Evolutionary conservation across 2,888 invertebrate genomes (phyloP), one percentile per base, ranked within the genome.

Genomic region (Pardosa pseudoannulata): DNA sequence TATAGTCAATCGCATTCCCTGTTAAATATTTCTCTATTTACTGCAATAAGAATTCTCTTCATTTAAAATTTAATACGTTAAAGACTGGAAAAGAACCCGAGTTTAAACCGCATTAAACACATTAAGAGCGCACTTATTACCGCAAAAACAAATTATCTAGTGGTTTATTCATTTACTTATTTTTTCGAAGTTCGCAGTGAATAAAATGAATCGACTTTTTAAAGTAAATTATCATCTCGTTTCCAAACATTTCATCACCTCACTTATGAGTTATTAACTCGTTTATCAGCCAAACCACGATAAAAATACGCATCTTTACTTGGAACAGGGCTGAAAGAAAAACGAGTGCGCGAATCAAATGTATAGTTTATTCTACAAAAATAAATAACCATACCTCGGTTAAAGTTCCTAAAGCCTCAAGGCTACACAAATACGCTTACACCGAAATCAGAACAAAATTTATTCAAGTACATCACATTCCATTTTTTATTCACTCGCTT

Each of bases 351-450:
- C 23, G 23, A 72, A 36, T 27, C 36, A 31, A 80, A 67, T 16
- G 1, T n/a, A 73, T 27, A 50, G 46, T 31, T 50, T 5, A 46
- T 67, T 50, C 62, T 56, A 5, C 19, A n/a, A n/a, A 82, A 82
- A 74, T 71, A 76, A 71, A 62, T 31, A 65, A 19, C 28, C 70
- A 71, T 32, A 73, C 65, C 31, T 71, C 76, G 50, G 65, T 71
- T 70, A 71, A 82, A 82, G 36, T 76, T 28, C 64, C 67, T 16
- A 67, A n/a, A 72, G 78, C 83, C 78, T 78, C 27, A 11, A 50
- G 83, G 83, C 78, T 64, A 36, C 50, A 36, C 41, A 83, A 83
- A 83, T 83, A 70, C 32, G 72, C 78, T 83, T 78, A 83, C 67
- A 67, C n/a, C 56, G 78, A 76, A 83, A 83, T 83, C 78, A 67